Evolutionary conservation across 2,888 invertebrate species (phyloP).

Genomic region (Cordylochernes scorpioides): DNA sequence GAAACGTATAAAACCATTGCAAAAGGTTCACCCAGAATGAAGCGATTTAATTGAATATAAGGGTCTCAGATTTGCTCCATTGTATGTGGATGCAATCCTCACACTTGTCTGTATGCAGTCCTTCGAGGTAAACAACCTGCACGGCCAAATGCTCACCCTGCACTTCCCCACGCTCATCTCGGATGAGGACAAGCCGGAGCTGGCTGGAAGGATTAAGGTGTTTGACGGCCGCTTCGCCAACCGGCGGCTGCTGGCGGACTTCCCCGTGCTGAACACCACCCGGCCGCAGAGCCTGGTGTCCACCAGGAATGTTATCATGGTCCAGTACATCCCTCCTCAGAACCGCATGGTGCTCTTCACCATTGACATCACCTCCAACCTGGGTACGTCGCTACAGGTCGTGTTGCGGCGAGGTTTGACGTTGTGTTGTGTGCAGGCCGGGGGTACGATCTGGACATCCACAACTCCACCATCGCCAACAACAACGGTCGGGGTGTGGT

Average conservation of each 20-base stretch:
- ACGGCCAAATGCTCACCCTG: slow-evolving; percentile 33
- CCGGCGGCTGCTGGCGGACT: slow-evolving; percentile 39
- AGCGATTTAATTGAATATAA: too few relatives aligned
- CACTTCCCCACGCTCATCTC: slow-evolving; percentile 56
- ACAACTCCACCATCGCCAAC: slow-evolving; percentile 51
- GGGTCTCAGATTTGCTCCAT: too few relatives aligned
- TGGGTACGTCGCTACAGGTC: slow-evolving; percentile 3
- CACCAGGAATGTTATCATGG: slow-evolving; percentile 45
- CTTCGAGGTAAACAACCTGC: slow-evolving; percentile 13
- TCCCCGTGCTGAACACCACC: slow-evolving; percentile 52
- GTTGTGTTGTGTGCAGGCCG: slow-evolving; percentile 23
- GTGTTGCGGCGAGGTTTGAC: neutral
- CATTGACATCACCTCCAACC: slow-evolving; percentile 31
- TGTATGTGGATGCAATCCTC: too few relatives aligned
- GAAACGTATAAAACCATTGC: too few relatives aligned
- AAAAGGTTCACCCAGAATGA: too few relatives aligned
- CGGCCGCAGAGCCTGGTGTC: slow-evolving; percentile 66
- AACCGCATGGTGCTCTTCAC: slow-evolving; percentile 45
- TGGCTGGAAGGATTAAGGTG: slow-evolving; percentile 12
- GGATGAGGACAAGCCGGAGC: slow-evolving; percentile 9
- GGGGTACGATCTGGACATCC: slow-evolving; percentile 60
- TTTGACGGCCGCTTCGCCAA: slow-evolving; percentile 19
- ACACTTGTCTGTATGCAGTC: slow-evolving; percentile 13
- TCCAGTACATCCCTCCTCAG: slow-evolving; percentile 46
- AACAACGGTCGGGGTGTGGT: slow-evolving; percentile 85